These are phyloP conservation scores for Heloderma charlesbogerti DNA, from an alignment of 2,113 vertebrate genomes.

Conservation along the genomic window DNA sequence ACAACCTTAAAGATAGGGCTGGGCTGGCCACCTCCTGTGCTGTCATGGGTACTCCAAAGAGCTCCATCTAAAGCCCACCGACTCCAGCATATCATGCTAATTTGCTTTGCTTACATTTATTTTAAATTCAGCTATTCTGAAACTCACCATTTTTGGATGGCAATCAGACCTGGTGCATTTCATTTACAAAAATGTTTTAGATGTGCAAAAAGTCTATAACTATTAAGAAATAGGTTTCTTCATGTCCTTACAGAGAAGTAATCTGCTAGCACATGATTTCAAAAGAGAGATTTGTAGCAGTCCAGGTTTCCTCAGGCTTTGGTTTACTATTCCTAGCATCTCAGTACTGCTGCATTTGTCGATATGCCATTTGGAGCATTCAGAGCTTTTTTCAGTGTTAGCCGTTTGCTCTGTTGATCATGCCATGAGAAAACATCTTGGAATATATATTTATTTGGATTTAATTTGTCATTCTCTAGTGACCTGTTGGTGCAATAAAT, in stretches of 20 bases:
- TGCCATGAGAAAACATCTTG: not conserved
- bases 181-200: not conserved
- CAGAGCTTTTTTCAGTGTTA: not conserved
- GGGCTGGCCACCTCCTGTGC: not conserved
- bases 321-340: not conserved
- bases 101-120: not conserved
- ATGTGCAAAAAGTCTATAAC: not conserved
- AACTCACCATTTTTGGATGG: not conserved
- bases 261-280: not conserved
- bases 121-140: not conserved
- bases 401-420: not conserved
- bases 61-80: not conserved
- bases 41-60: not conserved
- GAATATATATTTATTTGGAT: not conserved
- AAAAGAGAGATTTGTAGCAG: not conserved
- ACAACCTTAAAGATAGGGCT: no score
- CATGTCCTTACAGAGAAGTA: not conserved
- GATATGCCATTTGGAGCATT: not conserved
- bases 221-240: not conserved
- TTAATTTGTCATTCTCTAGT: slow-evolving; percentile 24
- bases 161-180: not conserved
- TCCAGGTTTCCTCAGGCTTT: not conserved
- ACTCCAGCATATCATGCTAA: not conserved
- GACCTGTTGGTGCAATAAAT: not conserved
- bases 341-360: not conserved